phyloP scores from a whole-genome alignment of 2,113 vertebrate genomes.

The Apeltes quadracus region DNA sequence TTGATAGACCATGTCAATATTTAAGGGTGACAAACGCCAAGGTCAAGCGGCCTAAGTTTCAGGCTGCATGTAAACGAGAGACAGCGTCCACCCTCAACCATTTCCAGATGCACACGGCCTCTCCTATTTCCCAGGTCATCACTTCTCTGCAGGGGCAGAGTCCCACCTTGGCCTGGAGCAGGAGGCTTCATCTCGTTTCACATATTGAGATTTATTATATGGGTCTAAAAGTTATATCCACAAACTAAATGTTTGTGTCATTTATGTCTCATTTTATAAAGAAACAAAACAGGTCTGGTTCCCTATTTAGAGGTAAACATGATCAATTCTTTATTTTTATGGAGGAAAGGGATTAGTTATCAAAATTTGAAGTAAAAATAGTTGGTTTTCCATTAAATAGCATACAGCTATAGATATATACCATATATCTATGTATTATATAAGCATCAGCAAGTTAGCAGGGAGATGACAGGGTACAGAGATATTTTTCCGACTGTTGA shows the following conservation, averaged over 20 bases:
- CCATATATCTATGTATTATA: too few species aligned
- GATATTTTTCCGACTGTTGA: neutral
- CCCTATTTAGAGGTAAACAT: neutral
- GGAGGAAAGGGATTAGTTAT: neutral
- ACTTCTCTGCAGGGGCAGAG: constrained; percentile 22
- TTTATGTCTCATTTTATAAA: neutral
- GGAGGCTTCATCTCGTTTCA: neutral
- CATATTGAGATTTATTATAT: neutral
- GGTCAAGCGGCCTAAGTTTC: constrained; percentile 53
- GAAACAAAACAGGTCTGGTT: neutral
- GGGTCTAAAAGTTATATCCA: neutral
- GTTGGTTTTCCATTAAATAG: neutral
- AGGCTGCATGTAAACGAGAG: constrained; percentile 55
- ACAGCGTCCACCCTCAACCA: constrained; percentile 65
- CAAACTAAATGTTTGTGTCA: neutral
- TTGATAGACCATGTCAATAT: constrained; percentile 22
- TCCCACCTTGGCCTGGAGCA: neutral
- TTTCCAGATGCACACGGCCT: constrained; percentile 39
- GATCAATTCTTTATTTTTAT: neutral
- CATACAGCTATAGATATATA: neutral
- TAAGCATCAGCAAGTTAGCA: too few species aligned
- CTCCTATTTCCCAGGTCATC: constrained; percentile 63
- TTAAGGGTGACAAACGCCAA: constrained; percentile 47
- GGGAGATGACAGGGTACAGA: too few species aligned
- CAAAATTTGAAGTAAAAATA: neutral